phyloP scores from a whole-genome alignment of 2,113 vertebrate species.

The Mohoua ochrocephala region DNA sequence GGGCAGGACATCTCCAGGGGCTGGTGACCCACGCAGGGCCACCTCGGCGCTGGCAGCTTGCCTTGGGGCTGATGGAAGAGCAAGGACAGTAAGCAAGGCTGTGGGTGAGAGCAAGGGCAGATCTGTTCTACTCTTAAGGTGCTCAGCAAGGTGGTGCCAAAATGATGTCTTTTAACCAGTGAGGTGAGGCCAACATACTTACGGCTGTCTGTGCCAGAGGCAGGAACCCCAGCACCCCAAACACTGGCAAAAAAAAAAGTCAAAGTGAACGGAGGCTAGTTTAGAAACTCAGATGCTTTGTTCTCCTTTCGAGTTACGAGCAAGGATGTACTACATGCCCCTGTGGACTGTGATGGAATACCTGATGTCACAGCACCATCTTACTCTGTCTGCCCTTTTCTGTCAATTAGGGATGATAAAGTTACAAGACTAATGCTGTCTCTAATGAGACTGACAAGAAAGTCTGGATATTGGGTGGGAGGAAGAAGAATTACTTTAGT shows the following conservation, averaged over 20 bases:
- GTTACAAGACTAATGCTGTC: background rate
- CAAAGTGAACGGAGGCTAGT: fast-evolving
- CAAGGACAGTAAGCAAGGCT: fast-evolving
- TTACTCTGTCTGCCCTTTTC: background rate
- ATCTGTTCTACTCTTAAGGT: fast-evolving
- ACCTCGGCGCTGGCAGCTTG: background rate
- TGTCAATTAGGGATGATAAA: background rate
- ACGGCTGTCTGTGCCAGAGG: background rate
- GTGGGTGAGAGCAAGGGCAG: background rate
- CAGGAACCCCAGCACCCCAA: background rate
- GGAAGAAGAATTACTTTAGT: background rate
- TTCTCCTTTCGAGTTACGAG: background rate
- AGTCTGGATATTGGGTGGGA: background rate
- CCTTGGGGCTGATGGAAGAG: background rate
- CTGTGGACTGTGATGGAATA: background rate
- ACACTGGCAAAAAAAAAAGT: background rate
- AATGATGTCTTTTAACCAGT: background rate
- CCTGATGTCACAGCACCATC: background rate
- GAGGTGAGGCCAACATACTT: background rate
- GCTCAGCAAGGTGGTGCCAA: background rate
- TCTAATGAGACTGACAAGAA: background rate
- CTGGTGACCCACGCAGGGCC: background rate
- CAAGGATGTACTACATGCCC: background rate
- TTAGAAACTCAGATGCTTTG: background rate
- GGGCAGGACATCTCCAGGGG: background rate